phyloP scores from a whole-genome alignment of 53 echinoderm and acorn worm genomes.

The Echinometra lucunter region DNA sequence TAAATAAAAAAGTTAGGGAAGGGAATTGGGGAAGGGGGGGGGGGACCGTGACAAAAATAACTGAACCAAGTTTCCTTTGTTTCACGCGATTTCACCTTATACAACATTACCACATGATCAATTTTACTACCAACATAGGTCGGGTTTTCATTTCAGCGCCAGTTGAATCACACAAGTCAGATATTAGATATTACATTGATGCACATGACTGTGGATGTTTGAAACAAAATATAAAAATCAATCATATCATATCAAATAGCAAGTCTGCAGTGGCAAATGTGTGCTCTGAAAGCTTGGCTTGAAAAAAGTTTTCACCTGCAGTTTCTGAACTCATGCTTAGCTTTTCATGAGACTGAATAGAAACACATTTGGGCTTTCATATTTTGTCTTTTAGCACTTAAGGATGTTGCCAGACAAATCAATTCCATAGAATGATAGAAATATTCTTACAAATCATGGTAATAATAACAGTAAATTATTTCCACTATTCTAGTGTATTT shows the following conservation, averaged over 20 bases:
- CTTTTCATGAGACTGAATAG: neutral
- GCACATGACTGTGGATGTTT: no score
- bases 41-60: no score
- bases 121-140: neutral
- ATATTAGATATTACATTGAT: no score
- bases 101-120: neutral
- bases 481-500: no score
- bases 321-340: neutral
- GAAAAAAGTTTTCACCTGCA: neutral
- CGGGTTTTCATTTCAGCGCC: neutral
- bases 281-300: neutral
- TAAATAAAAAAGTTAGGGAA: no score
- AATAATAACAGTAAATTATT: no score
- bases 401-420: neutral
- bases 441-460: neutral
- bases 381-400: neutral
- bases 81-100: neutral
- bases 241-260: no score
- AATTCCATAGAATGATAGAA: neutral
- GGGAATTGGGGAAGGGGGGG: no score
- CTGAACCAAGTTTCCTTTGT: neutral
- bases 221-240: no score
- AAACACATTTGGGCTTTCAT: neutral
- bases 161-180: neutral
- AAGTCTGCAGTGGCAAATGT: neutral